These are phyloP conservation scores for Campaea margaritaria DNA, from an alignment of 2,888 invertebrate species.

Conservation along the genomic window DNA sequence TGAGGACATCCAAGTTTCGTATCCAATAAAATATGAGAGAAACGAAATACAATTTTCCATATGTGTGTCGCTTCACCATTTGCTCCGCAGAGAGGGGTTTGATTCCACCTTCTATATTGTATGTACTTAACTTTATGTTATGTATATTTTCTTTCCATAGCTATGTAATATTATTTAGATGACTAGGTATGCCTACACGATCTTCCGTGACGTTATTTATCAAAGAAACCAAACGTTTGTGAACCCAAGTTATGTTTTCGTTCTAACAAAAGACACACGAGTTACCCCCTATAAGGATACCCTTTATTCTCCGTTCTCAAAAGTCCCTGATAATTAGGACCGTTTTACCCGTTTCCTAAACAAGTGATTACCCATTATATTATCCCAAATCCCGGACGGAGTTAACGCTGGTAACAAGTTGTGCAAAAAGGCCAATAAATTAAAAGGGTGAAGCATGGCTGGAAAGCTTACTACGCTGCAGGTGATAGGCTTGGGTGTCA, in stretches of 20 bases:
- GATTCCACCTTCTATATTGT: constrained; percentile 6
- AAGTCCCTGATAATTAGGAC: constrained; percentile 32
- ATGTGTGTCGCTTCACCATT: constrained; percentile 9
- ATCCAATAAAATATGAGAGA: constrained; percentile 28
- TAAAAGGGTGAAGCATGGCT: constrained; percentile 41
- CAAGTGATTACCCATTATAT: constrained; percentile 23
- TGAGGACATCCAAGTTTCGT: constrained; percentile 16
- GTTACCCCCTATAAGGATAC: constrained; percentile 13
- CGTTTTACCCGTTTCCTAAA: constrained; percentile 23
- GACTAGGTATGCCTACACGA: too few species aligned
- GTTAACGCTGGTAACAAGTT: constrained; percentile 19
- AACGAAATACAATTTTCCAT: constrained; percentile 25
- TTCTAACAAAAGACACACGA: constrained; percentile 14
- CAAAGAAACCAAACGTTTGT: too few species aligned
- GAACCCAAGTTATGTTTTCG: not conserved
- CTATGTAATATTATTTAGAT: too few species aligned
- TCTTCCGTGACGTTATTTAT: too few species aligned
- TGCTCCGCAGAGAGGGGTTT: not conserved
- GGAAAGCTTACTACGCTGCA: constrained; percentile 21
- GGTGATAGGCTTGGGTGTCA: constrained; percentile 41
- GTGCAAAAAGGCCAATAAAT: constrained; percentile 41
- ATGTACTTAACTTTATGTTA: not conserved
- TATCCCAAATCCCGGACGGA: constrained; percentile 6
- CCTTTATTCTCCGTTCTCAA: constrained; percentile 22
- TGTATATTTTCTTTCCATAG: too few species aligned